phyloP scores from a whole-genome alignment of 2,113 vertebrate genomes.

The Cheilinus undulatus region DNA sequence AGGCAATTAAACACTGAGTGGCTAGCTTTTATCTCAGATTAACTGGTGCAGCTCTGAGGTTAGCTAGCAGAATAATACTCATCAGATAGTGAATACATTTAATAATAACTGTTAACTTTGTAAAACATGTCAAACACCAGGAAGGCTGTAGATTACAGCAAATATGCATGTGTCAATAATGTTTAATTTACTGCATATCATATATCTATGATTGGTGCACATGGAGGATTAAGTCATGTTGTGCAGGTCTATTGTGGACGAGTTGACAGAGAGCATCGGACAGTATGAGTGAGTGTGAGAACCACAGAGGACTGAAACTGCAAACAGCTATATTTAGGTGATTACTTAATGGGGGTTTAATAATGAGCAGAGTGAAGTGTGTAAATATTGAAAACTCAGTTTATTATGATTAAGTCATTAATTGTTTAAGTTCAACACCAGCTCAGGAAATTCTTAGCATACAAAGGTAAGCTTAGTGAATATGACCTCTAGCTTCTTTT shows the following conservation, averaged over 20 bases:
- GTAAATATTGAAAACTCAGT: neutral
- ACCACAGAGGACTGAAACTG: neutral
- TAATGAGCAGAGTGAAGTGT: neutral
- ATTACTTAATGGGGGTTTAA: conserved; percentile 7
- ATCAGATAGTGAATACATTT: too few species aligned
- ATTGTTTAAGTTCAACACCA: neutral
- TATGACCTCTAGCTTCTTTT: too few species aligned
- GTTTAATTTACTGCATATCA: neutral
- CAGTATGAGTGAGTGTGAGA: neutral
- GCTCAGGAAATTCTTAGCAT: neutral
- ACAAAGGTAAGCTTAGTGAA: neutral
- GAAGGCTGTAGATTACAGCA: too few species aligned
- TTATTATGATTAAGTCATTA: neutral
- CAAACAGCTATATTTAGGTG: neutral
- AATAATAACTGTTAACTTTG: too few species aligned
- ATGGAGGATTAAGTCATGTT: too few species aligned
- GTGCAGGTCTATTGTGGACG: neutral
- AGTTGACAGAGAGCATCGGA: neutral
- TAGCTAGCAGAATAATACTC: too few species aligned
- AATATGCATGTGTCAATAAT: too few species aligned
- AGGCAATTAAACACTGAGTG: too few species aligned
- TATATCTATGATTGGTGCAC: neutral
- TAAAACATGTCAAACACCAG: too few species aligned
- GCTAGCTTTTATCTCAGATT: too few species aligned
- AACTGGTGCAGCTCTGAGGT: too few species aligned